phyloP scores from a whole-genome alignment of 2,113 vertebrate genomes.

The Balaenoptera acutorostrata region DNA sequence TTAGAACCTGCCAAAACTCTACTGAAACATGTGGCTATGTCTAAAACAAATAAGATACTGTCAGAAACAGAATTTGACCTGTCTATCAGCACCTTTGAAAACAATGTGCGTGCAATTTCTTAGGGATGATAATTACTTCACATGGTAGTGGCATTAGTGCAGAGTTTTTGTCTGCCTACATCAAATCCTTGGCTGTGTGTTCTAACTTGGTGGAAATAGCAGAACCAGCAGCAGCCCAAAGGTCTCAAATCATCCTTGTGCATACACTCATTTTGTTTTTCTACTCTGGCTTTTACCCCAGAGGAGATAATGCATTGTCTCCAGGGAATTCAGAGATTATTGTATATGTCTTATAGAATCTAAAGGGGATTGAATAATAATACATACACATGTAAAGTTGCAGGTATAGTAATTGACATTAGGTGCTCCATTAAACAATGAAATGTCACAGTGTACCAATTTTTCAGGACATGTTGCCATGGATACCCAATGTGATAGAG shows the following conservation, averaged over 20 bases:
- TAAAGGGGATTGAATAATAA: slow-evolving; percentile 48
- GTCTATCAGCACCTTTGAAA: not conserved
- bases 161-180: not conserved
- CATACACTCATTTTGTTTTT: slow-evolving; percentile 32
- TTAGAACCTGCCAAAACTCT: not conserved
- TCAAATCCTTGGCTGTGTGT: not conserved
- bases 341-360: not conserved
- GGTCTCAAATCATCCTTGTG: slow-evolving; percentile 22
- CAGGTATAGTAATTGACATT: slow-evolving; percentile 50
- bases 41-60: not conserved
- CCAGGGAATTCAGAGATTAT: slow-evolving; percentile 8
- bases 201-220: slow-evolving; percentile 25
- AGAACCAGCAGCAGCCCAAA: not conserved
- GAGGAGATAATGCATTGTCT: slow-evolving; percentile 43
- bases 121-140: not conserved
- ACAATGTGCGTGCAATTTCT: not conserved
- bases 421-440: slow-evolving; percentile 68
- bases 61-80: not conserved
- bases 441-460: slow-evolving; percentile 59
- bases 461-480: slow-evolving; percentile 64
- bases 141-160: not conserved
- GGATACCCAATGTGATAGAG: slow-evolving; percentile 70
- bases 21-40: not conserved
- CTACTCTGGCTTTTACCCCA: slow-evolving; percentile 34
- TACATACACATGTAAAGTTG: slow-evolving; percentile 32